Evolutionary conservation across 2,797 vertebrate genomes (phyloP).

Genomic region (Sarcoramphus papa): DNA sequence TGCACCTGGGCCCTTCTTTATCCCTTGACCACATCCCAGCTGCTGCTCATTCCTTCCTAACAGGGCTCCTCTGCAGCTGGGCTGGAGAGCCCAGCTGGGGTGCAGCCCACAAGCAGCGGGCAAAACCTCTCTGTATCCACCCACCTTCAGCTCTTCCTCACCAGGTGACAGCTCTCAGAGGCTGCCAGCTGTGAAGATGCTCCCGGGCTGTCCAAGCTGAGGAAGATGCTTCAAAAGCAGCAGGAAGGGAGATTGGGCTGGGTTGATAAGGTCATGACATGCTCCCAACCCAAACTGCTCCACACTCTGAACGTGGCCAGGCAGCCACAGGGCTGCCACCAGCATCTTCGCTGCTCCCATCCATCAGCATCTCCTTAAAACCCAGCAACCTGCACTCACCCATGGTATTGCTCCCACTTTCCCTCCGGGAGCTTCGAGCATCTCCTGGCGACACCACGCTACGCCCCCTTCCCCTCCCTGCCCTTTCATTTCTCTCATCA

Average conservation of each 20-base stretch:
- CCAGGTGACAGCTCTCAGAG: not conserved
- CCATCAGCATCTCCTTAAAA: not conserved
- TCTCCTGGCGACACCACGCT: not conserved
- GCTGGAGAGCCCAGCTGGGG: not conserved
- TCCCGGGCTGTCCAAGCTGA: not conserved
- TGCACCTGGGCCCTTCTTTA: not conserved
- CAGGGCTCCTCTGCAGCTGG: not conserved
- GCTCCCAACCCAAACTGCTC: not conserved
- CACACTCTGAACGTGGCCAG: not conserved
- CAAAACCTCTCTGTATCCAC: not conserved
- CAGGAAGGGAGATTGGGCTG: not conserved
- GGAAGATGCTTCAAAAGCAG: not conserved
- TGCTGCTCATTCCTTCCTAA: not conserved
- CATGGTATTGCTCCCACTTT: not conserved
- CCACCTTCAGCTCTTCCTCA: not conserved
- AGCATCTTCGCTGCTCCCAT: not conserved
- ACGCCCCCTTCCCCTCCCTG: not conserved
- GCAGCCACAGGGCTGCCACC: not conserved
- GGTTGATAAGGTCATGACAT: not conserved
- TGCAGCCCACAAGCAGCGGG: not conserved
- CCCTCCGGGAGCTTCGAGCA: not conserved
- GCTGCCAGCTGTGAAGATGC: not conserved
- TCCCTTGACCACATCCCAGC: not conserved
- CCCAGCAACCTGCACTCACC: not conserved
- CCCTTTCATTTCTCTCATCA: not conserved